Percentiles rank a stretch among this genome's conserved stretches.
Conservation (phyloP, 2,113 vertebrate species). For the Petaurus breviceps region DNA sequence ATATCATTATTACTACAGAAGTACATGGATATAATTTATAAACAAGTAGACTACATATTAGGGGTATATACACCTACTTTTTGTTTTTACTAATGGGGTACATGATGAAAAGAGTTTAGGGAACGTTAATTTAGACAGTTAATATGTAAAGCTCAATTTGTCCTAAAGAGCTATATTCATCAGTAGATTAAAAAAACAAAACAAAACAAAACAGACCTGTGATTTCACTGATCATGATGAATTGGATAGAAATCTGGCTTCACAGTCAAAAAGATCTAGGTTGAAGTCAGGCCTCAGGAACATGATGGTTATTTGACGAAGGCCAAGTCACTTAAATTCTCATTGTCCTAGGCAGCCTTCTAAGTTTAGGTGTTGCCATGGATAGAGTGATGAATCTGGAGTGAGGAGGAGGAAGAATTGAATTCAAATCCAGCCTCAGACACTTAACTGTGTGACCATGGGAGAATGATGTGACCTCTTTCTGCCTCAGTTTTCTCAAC, state of each 20-base stretch:
- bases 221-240: background rate
- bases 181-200: background rate
- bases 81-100: background rate
- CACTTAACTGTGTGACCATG: background rate
- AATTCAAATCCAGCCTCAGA: background rate
- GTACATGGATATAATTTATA: background rate
- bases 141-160: slow-evolving; percentile 42
- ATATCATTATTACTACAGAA: background rate
- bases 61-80: background rate
- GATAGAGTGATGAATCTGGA: background rate
- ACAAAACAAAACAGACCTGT: background rate
- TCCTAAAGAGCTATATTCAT: slow-evolving; percentile 23
- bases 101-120: background rate
- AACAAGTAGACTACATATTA: background rate
- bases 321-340: background rate
- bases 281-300: background rate
- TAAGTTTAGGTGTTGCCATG: background rate
- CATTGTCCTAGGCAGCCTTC: background rate
- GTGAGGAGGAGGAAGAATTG: background rate
- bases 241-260: background rate
- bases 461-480: background rate
- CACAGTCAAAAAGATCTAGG: background rate
- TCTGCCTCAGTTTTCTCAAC: background rate
- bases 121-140: background rate
- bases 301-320: background rate